Evolutionary conservation across 1,140 invertebrate species (phyloP), one percentile per base, ranked within the genome.

Genomic region (Drosophila yakuba): DNA sequence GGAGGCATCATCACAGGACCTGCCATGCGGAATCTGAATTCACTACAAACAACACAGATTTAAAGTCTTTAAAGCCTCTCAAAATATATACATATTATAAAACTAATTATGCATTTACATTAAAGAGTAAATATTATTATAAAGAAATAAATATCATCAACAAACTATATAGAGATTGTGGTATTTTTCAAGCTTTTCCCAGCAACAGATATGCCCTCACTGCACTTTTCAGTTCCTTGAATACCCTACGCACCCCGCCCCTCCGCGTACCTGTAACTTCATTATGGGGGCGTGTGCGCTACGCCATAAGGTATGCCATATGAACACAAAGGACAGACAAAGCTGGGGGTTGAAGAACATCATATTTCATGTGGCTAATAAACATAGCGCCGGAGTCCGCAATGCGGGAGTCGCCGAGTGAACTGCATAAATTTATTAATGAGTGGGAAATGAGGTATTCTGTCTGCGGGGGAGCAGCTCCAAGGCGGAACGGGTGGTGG

Each of bases 331-430:
- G 74, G 77, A 81, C 75, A 74, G 72, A 59, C 69, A 47, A 41
- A 17, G 20, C 71, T 52, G 66, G 38, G 56, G 47, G 44, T 51
- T 74, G 61, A 59, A 54, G 69, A 47, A 51, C 80, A 80, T 89
- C 81, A 89, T 89, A 89, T 89, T 89, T 89, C 85, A 89, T 67
- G 73, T 74, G 69, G 80, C 84, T 89, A 89, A 89, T 89, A 88
- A 80, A 86, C 71, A 81, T 79, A 69, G 62, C 75, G 48, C 23
- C 45, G 74, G 74, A 77, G 74, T 77, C 63, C 41, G 64, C 57
- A 76, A 61, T 54, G 48, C 57, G 45, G 45, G 55, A 47, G 57
- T 48, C 39, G 67, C 35, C 73, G 66, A 58, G 54, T 32, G 68
- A 68, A 77, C 63, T 55, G 61, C 79, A 89, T 89, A 88, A 89